Evolutionary conservation across 23 tunicate species (phyloP), one percentile per base, ranked within the genome.

Genomic region (Aplidium turbinatum): DNA sequence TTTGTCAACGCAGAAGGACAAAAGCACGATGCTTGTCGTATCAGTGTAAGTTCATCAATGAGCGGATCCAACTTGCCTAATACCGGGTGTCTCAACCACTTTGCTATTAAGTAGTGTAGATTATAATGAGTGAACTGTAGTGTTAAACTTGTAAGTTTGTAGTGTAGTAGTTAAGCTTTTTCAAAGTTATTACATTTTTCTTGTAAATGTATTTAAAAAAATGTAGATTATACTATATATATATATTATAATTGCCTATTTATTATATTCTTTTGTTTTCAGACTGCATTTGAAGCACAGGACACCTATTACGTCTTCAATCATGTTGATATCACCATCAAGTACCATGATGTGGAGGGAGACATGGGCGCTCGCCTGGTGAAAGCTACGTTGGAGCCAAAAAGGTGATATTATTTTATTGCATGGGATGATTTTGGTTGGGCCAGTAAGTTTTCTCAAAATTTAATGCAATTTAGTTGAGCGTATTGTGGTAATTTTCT

Each of bases 301-400:
- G 76, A 84, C 57, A 76, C 82, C 4, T 88, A 75, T 42, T 87
- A 81, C 47, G 18, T 94, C 2, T 95, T 95, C 74, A 95, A 95
- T 88, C 99, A 95, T 36, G 89, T 95, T 28, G 87, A 83, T 25
- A 89, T 95, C 56, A 70, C 64, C 3, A 84, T 95, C 25, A 20
- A 73, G 23, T 95, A 95, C 46, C 89, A 95, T 74, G 27, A 35
- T 1, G 73, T 4, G 0, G 25, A 21, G 22, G 74, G 53, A 19
- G 26, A 52, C 40, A 48, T 58, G 6, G 79, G 68, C 0, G 54
- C 97, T 0, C 45, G 97, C 40, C 63, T 91, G 13, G 97, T 91
- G 3, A 53, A 58, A 38, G 90, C 89, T 31, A 73, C 79, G 1
- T 50, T 91, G 57, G 81, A 75, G 73, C 97, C 97, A 32, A 68